Base-by-base conservation (phyloP, 1,140 invertebrate genomes). In the Araneus ventricosus region DNA sequence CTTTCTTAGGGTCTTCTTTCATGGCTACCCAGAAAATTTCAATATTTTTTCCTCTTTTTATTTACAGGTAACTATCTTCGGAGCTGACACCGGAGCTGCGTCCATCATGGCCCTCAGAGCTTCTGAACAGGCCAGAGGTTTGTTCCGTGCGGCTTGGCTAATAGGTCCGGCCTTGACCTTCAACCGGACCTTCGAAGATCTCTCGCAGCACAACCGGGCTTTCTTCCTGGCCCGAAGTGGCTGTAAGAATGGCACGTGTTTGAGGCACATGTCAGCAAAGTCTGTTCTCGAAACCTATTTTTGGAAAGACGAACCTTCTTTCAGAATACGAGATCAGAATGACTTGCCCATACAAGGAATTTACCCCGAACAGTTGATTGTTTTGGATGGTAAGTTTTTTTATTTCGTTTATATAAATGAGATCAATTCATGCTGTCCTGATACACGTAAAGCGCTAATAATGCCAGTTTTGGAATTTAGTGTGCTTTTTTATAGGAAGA, bases 281-380 rank as follows among this genome's bases (percentile, higher is more conserved):
- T 34, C 88, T 8, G 88, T 94, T 4, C 87, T 86, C 1, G 57
- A 93, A 8, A 52, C 75, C 20, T 94, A 91, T 39, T 52, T 94
- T 27, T 89, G 94, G 34, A 94, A 94, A n/a, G 93, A 94, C 59
- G 94, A 94, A 24, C 94, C 94, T 4, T 93, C 94, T 10, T 94
- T 94, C 90, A 52, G 94, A 24, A 94, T 94, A 34, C 67, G 94
- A 70, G 94, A 94, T 82, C 94, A 94, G 87, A 94, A 94, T 41
- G 94, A 94, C 84, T 67, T 94, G 22, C 94, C 94, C 4, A 94
- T 94, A n/a, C 61, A 75, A 45, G 94, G 94, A 2, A 94, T 94
- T 20, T 94, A 89, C 37, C 89, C 94, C 10, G 94, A 94, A 30
- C 94, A 94, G 67, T 84, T 94, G 2, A 93, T 94, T 34, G 80